Conservation (phyloP, 2,113 vertebrate genomes). For the Anser brachyrhynchus region DNA sequence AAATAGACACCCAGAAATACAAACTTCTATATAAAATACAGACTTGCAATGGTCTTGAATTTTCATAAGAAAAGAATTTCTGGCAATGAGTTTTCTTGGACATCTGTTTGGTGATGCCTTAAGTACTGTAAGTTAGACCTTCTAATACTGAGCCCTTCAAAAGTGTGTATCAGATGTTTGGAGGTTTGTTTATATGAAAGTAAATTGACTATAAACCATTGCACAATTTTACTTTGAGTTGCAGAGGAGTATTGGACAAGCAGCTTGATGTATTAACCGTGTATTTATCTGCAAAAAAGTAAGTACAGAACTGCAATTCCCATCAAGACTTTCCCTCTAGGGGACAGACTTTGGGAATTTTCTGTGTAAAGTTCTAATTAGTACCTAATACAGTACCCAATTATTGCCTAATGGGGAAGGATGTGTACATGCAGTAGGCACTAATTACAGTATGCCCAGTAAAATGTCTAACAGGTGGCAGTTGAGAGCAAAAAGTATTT, state of each 20-base stretch:
- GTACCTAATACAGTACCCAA: background rate
- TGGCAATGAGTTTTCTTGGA: background rate
- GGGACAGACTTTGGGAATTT: background rate
- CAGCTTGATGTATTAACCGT: background rate
- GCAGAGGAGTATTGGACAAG: background rate
- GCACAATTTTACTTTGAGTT: background rate
- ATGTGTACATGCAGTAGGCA: background rate
- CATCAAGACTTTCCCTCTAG: background rate
- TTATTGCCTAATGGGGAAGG: background rate
- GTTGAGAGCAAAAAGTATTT: background rate
- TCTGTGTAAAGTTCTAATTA: constrained; percentile 16
- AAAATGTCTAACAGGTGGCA: constrained; percentile 26
- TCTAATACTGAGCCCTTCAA: constrained; percentile 1
- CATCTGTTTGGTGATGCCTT: background rate
- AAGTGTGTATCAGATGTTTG: constrained; percentile 17
- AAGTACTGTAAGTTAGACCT: background rate
- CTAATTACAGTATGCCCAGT: background rate
- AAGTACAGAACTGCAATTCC: background rate
- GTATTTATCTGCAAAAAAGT: constrained; percentile 40
- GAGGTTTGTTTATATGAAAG: background rate
- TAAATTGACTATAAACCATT: constrained; percentile 27
- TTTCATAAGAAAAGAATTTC: constrained; percentile 7
- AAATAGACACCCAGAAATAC: background rate
- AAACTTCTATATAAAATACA: background rate
- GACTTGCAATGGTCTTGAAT: background rate